These are phyloP conservation scores for Muntiacus muntjak DNA, from an alignment of 2,113 vertebrate genomes.

Conservation along the genomic window DNA sequence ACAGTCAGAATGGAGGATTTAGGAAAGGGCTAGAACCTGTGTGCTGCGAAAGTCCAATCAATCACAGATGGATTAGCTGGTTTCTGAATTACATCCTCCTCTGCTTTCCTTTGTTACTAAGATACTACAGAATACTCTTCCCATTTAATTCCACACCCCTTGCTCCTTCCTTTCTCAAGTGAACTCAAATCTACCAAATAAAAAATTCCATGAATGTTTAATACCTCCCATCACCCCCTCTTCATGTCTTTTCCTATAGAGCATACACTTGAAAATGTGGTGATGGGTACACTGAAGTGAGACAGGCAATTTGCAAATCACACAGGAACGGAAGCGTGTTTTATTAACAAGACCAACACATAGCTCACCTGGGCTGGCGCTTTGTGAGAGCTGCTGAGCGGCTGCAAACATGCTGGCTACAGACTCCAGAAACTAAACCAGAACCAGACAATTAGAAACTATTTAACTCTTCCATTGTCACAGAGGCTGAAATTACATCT, in stretches of 20 bases:
- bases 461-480: not conserved
- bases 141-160: not conserved
- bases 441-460: slow-evolving; percentile 2
- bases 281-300: not conserved
- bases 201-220: not conserved
- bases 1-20: not conserved
- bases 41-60: not conserved
- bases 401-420: slow-evolving; percentile 91
- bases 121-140: not conserved
- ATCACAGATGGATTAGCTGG: not conserved
- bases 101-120: not conserved
- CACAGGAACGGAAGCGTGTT: not conserved
- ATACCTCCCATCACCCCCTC: not conserved
- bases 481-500: not conserved
- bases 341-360: not conserved
- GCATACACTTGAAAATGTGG: not conserved
- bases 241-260: not conserved
- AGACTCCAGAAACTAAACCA: slow-evolving; percentile 92
- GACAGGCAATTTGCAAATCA: not conserved
- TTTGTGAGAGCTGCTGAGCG: slow-evolving; percentile 87
- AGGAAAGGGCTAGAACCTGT: not conserved
- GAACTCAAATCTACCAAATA: not conserved
- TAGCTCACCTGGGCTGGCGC: slow-evolving; percentile 85
- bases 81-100: not conserved
- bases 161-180: not conserved